phyloP scores from a whole-genome alignment of 1,140 invertebrate species.

The Tetraneura akinire region DNA sequence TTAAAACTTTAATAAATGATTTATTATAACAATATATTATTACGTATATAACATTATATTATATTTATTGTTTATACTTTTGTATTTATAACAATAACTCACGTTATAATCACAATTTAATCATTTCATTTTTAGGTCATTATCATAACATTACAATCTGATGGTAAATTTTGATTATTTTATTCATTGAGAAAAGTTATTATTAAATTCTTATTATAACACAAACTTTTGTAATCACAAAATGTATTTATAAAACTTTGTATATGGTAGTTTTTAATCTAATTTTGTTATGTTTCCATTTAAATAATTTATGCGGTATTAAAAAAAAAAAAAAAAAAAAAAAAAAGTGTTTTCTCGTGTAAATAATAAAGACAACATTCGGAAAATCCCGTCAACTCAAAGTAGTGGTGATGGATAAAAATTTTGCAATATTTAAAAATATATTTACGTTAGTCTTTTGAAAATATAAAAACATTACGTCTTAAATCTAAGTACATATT shows the following conservation, averaged over 20 bases:
- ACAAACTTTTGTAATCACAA: conserved; percentile 15
- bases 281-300: conserved; percentile 40
- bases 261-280: conserved; percentile 5
- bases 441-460: conserved; percentile 6
- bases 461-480: background rate
- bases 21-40: too few species aligned
- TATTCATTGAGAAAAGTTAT: conserved; percentile 10
- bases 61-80: too few species aligned
- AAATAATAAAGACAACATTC: conserved; percentile 17
- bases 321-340: too few species aligned
- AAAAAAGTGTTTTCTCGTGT: background rate
- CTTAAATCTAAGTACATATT: background rate
- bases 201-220: conserved; percentile 2
- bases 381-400: background rate
- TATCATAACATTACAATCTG: background rate
- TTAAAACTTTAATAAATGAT: too few species aligned
- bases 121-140: background rate
- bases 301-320: conserved; percentile 28
- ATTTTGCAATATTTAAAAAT: background rate
- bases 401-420: background rate
- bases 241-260: conserved; percentile 12
- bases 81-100: too few species aligned
- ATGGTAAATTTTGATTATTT: background rate
- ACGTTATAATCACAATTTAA: background rate
- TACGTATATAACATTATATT: too few species aligned